Base-by-base conservation (phyloP, 2,113 vertebrate genomes). In the Archocentrus centrarchus region DNA sequence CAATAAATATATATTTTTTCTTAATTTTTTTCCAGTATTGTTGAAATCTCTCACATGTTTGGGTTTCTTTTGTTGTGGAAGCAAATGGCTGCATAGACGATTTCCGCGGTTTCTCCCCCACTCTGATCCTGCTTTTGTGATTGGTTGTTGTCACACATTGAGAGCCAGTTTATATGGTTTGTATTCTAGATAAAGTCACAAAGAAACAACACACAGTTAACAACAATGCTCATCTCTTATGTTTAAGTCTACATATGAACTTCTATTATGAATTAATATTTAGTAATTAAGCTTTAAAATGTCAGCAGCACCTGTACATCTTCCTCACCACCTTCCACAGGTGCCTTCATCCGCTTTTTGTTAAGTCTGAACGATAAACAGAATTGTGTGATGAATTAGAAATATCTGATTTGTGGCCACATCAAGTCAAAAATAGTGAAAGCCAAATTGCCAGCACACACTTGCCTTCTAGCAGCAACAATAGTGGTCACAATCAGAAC, bases 291-390 rank as follows among this genome's bases (percentile, higher is more conserved):
- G 17, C 15, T 53, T 53, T 14, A 14, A 47, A 6, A 30, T 73
- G 47, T 73, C 0, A 55, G 68, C 68, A 73, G 47, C 30, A 91
- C 86, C 86, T 85, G 57, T 2, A 7, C 2, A 32, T 85, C 61
- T 7, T 79, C 58, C 41, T 17, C 64, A 30, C 39, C 8, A 11
- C 60, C 68, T 9, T 11, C 11, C 7, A 55, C 24, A 17, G 8
- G 8, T 39, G 24, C 7, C 10, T 4, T 20, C 3, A 1, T 66
- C 6, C 7, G 55, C 10, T 30, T 70, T 60, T 41, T 66, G 20
- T 13, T 24, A 20, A 32, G 17, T 47, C 84, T 90, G 75, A 81
- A 89, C 87, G 27, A 73, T 1, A 32, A 73, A 32, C 68, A 73
- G 27, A 32, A n/a, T 73, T n/a, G 8, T 0, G 10, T 3, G 3